Percentiles rank a stretch among this genome's conserved stretches.
Evolutionary conservation across 2,888 invertebrate genomes (phyloP).

Genomic region (Hirtodrosophila cameraria): DNA sequence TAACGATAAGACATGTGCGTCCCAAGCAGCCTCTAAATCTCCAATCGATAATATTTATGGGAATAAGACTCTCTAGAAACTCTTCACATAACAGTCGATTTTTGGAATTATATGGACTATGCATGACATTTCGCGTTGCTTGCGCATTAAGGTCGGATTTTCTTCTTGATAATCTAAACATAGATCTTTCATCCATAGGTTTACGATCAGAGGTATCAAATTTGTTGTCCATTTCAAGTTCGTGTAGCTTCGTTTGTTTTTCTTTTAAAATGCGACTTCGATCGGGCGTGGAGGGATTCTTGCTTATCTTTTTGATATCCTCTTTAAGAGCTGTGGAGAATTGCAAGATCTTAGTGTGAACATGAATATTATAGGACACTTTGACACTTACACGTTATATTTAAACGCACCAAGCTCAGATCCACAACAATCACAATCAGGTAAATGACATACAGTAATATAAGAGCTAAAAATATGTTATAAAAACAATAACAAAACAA

Average conservation of each 20-base stretch:
- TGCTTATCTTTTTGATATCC: not conserved
- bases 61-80: constrained; percentile 50
- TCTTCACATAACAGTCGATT: constrained; percentile 52
- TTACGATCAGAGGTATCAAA: too few relatives aligned
- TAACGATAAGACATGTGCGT: constrained; percentile 29
- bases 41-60: constrained; percentile 55
- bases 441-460: constrained; percentile 23
- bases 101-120: constrained; percentile 40
- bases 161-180: too few relatives aligned
- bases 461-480: constrained; percentile 16
- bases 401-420: constrained; percentile 11
- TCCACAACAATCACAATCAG: constrained; percentile 36
- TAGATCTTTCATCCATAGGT: too few relatives aligned
- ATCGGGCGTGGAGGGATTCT: not conserved
- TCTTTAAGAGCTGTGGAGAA: not conserved
- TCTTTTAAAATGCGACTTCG: not conserved
- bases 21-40: constrained; percentile 2
- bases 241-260: not conserved
- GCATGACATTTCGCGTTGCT: constrained; percentile 19
- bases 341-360: not conserved
- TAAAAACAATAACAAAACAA: too few relatives aligned
- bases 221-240: not conserved
- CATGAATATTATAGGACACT: not conserved
- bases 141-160: constrained; percentile 13
- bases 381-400: constrained; percentile 27